These are phyloP conservation scores for Stenurella melanura DNA, from an alignment of 2,888 invertebrate genomes.

Conservation along the genomic window DNA sequence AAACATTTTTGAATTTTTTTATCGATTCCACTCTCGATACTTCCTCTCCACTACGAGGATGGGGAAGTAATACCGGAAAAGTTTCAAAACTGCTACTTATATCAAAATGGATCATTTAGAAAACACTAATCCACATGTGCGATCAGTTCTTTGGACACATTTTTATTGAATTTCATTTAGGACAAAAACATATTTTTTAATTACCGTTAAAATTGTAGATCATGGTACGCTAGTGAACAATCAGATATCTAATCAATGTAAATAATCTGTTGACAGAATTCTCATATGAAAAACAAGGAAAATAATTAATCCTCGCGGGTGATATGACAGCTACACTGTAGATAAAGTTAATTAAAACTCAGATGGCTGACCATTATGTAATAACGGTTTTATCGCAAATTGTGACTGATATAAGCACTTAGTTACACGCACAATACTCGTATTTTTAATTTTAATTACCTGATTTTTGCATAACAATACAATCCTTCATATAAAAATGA, in stretches of 20 bases:
- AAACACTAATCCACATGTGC: too few species aligned
- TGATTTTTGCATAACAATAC: conserved; percentile 10
- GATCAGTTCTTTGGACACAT: too few species aligned
- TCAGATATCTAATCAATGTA: conserved; percentile 15
- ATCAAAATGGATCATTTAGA: too few species aligned
- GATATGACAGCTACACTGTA: conserved; percentile 37
- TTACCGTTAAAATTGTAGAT: too few species aligned
- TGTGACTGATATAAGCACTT: conserved; percentile 16
- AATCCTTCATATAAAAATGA: background rate
- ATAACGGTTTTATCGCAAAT: conserved; percentile 16
- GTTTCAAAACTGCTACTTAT: too few species aligned
- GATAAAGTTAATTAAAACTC: conserved; percentile 45
- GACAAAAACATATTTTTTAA: too few species aligned
- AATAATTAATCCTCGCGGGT: conserved; percentile 19
- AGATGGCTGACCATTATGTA: conserved; percentile 20
- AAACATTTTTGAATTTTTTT: too few species aligned
- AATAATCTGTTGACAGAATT: conserved; percentile 33
- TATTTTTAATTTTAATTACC: conserved; percentile 8
- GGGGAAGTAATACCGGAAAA: too few species aligned
- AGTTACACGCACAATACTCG: conserved; percentile 1
- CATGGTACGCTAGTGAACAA: background rate
- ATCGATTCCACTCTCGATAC: too few species aligned
- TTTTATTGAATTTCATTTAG: too few species aligned
- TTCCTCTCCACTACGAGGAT: too few species aligned
- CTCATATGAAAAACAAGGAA: conserved; percentile 22